A percentile compares a stretch with the other conserved stretches of the same genome.
phyloP scores from a whole-genome alignment of 2,888 invertebrate species.

The Drosophila neutralis region DNA sequence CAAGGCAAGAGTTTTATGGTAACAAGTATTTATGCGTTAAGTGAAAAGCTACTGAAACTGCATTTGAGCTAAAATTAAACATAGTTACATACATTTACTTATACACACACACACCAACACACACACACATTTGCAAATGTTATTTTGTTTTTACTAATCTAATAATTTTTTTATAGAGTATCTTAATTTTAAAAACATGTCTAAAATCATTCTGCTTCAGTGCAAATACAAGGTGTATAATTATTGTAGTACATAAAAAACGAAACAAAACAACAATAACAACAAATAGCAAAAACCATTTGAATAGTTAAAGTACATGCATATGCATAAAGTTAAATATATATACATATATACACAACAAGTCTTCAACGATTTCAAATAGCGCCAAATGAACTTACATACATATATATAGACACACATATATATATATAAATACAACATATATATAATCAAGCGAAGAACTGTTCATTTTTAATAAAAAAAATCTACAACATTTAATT shows the following conservation, averaged over 20 bases:
- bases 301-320: constrained; percentile 44
- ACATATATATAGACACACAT: constrained; percentile 23
- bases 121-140: constrained; percentile 49
- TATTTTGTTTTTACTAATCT: constrained; percentile 50
- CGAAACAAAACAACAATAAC: constrained; percentile 4
- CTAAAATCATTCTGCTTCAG: constrained; percentile 50
- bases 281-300: constrained; percentile 11
- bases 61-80: constrained; percentile 60
- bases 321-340: constrained; percentile 55
- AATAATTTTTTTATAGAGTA: constrained; percentile 35
- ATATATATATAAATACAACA: constrained; percentile 20
- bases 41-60: constrained; percentile 69
- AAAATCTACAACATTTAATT: constrained; percentile 26
- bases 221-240: constrained; percentile 42
- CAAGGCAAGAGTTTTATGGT: constrained; percentile 58
- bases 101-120: constrained; percentile 18
- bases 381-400: constrained; percentile 77
- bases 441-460: constrained; percentile 53
- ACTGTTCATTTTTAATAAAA: constrained; percentile 59
- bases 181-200: constrained; percentile 21
- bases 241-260: constrained; percentile 30
- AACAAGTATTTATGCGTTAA: constrained; percentile 64
- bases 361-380: constrained; percentile 66
- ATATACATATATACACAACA: constrained; percentile 17
- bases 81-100: constrained; percentile 39